Evolutionary conservation across 2,888 invertebrate species (phyloP).

Genomic region (Orthonychiurus folsomi): DNA sequence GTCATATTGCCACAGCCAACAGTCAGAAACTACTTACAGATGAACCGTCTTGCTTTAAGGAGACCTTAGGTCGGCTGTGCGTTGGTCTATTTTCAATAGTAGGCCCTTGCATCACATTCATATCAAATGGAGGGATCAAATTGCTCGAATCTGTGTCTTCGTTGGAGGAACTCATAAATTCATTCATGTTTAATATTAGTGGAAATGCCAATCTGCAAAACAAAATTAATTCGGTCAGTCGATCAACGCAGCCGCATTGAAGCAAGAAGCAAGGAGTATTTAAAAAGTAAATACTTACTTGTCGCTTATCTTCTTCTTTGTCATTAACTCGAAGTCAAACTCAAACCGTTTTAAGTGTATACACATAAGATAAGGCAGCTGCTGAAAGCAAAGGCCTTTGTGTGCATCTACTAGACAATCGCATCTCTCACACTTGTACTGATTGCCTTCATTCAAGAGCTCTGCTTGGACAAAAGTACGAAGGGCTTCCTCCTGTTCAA

Average conservation of each 20-base stretch:
- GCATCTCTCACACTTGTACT: slow-evolving; percentile 79
- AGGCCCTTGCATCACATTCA: not conserved
- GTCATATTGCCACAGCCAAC: no score
- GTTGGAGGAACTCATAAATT: slow-evolving; percentile 52
- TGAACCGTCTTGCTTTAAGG: no score
- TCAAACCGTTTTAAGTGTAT: slow-evolving; percentile 82
- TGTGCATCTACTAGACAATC: slow-evolving; percentile 79
- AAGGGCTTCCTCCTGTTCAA: slow-evolving; percentile 63
- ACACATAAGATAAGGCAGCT: slow-evolving; percentile 76
- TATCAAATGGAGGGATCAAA: slow-evolving; percentile 16
- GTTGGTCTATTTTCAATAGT: not conserved
- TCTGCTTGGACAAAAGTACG: slow-evolving; percentile 76
- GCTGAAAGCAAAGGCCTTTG: slow-evolving; percentile 76
- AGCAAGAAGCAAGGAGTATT: not conserved
- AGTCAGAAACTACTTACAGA: no score
- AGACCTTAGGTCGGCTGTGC: slow-evolving; percentile 30
- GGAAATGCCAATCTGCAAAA: slow-evolving; percentile 67
- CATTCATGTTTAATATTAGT: slow-evolving; percentile 66
- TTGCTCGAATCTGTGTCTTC: slow-evolving; percentile 3
- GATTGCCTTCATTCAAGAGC: slow-evolving; percentile 70
- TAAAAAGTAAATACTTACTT: slow-evolving; percentile 50
- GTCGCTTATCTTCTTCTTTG: slow-evolving; percentile 78
- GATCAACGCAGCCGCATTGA: not conserved
- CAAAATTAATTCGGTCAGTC: not conserved
- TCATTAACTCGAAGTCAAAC: slow-evolving; percentile 74